Evolutionary conservation across 2,797 vertebrate genomes (phyloP), one percentile per base, ranked within the genome.

Genomic region (Taeniopygia guttata): DNA sequence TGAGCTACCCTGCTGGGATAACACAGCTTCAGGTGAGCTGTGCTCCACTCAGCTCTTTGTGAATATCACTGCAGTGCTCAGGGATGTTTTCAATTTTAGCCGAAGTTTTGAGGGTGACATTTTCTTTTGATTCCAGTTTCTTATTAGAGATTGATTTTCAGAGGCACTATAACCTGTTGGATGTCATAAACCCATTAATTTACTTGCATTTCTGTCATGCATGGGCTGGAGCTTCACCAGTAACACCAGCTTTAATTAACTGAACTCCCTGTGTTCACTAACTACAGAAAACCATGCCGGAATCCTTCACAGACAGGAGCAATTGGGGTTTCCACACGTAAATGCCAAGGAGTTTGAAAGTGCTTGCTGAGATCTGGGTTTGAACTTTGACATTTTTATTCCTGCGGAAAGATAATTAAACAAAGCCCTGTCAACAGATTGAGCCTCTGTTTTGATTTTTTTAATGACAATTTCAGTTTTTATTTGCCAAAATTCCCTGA

Each of bases 381-480:
- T 73, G 56, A 92, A 43, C 18, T 76, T 75, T 76, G 40, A 79
- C 84, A 89, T 55, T 73, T 77, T n/a, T 26, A 38, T 22, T 87
- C 6, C 36, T 0, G 0, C 27, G 18, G 20, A 87, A 93, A 73
- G 3, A 66, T 22, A 76, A 69, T 27, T 29, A 66, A 78, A 52
- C 18, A 75, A 75, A 87, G 23, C 30, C 43, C 30, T 63, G 23
- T 9, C 54, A 89, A 80, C 4, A 45, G 7, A 43, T 0, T 46
- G 46, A 67, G 45, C 3, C 9, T 76, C 38, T 77, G 3, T 2
- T 15, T 40, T 46, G 34, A 56, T 34, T 54, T 79, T 70, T 17
- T 26, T 36, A 51, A 68, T n/a, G 3, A 68, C 30, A 63, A 59
- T 30, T 68, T 70, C 34, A 29, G 21, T 27, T 90, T 78, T 91